phyloP scores from a whole-genome alignment of 1,140 invertebrate species.

The Paraescarpia echinospica region DNA sequence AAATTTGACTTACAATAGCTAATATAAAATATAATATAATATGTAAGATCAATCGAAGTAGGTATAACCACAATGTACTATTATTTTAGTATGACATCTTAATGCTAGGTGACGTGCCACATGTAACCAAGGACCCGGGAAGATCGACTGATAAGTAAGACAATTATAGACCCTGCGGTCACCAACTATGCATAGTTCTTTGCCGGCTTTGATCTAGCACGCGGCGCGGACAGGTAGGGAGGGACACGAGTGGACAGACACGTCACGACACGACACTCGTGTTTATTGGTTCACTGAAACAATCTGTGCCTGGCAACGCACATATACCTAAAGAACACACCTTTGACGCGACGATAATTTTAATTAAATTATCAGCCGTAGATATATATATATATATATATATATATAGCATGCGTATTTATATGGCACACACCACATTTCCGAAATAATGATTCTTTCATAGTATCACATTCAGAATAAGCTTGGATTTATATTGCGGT shows the following conservation, averaged over 20 bases:
- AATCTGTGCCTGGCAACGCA: not conserved
- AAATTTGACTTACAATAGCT: no score
- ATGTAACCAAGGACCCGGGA: no score
- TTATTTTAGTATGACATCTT: no score
- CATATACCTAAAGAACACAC: not conserved
- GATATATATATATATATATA: no score
- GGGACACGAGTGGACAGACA: not conserved
- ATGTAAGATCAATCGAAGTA: no score
- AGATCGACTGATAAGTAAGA: not conserved
- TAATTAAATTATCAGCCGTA: no score
- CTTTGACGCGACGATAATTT: no score
- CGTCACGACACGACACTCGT: not conserved
- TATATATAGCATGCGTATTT: no score
- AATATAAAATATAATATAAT: no score
- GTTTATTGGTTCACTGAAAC: not conserved
- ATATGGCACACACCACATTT: not conserved
- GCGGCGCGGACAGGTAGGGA: no score
- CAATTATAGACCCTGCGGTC: not conserved
- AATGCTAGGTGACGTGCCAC: no score
- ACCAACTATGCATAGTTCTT: not conserved
- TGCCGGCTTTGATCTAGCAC: not conserved
- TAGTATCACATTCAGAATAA: not conserved
- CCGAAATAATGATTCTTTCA: not conserved
- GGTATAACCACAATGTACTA: no score
- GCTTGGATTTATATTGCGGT: not conserved